phyloP scores from a whole-genome alignment of 2,888 invertebrate species.

The Drosophila anomalata region DNA sequence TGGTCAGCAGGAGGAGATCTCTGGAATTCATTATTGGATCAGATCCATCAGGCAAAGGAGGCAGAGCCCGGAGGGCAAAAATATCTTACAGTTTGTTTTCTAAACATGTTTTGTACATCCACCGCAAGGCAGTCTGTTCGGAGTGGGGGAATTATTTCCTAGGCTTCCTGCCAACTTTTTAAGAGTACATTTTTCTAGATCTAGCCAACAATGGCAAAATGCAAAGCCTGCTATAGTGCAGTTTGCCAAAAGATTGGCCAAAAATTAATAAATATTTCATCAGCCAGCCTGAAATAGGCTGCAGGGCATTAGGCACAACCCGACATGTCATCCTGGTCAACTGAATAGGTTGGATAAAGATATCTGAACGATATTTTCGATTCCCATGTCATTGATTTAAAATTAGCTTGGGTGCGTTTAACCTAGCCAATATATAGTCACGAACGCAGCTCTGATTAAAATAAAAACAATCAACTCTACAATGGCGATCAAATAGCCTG shows the following conservation, averaged over 20 bases:
- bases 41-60: background rate
- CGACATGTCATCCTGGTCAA: too few species aligned
- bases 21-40: background rate
- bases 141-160: background rate
- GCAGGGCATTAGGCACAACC: too few species aligned
- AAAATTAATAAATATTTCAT: background rate
- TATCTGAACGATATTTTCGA: background rate
- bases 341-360: background rate
- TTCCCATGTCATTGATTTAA: background rate
- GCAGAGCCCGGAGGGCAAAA: background rate
- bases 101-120: background rate
- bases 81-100: background rate
- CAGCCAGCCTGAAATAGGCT: background rate
- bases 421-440: conserved; percentile 23
- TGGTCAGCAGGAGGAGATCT: conserved; percentile 45
- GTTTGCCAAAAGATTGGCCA: background rate
- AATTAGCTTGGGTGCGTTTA: conserved; percentile 11
- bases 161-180: background rate
- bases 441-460: conserved; percentile 15
- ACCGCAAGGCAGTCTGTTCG: too few species aligned
- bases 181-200: background rate
- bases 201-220: background rate
- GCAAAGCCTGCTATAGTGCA: background rate
- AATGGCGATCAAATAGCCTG: conserved; percentile 14
- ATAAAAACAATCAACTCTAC: conserved; percentile 6